Percentiles rank a stretch among this genome's conserved stretches.
Evolutionary conservation across 1,140 invertebrate species (phyloP).

Genomic region (Drosophila ironensis): DNA sequence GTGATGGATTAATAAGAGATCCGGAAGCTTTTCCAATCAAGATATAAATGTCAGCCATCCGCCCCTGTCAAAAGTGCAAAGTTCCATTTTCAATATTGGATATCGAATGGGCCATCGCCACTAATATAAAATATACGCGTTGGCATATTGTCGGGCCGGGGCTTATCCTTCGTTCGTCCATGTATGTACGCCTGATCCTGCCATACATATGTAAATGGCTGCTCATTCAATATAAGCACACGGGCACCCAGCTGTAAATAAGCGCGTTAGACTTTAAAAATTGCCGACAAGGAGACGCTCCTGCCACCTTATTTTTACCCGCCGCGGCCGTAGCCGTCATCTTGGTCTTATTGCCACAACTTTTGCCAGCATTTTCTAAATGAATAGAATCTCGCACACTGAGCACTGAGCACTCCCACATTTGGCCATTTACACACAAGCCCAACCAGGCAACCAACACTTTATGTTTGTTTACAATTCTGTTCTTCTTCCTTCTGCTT

Average conservation of each 20-base stretch:
- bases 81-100: constrained; percentile 19
- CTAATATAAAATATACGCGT: constrained; percentile 22
- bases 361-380: constrained; percentile 70
- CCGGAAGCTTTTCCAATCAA: background rate
- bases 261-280: constrained; percentile 65
- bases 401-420: background rate
- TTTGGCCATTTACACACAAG: no score
- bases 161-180: no score
- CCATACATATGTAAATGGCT: constrained; percentile 27
- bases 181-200: no score
- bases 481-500: constrained; percentile 1
- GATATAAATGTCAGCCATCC: constrained; percentile 2
- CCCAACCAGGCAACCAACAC: constrained; percentile 23
- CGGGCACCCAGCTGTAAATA: constrained; percentile 68
- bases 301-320: constrained; percentile 1
- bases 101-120: constrained; percentile 12
- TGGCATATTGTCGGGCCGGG: constrained; percentile 7
- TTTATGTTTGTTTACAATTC: constrained; percentile 69
- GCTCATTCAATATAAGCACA: background rate
- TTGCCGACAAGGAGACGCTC: constrained; percentile 32
- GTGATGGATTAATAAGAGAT: no score
- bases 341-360: constrained; percentile 65
- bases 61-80: background rate
- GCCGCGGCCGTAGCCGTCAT: constrained; percentile 37
- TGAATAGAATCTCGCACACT: constrained; percentile 41